Conservation (phyloP, 2,797 vertebrate species). For the Moxostoma hubbsi region DNA sequence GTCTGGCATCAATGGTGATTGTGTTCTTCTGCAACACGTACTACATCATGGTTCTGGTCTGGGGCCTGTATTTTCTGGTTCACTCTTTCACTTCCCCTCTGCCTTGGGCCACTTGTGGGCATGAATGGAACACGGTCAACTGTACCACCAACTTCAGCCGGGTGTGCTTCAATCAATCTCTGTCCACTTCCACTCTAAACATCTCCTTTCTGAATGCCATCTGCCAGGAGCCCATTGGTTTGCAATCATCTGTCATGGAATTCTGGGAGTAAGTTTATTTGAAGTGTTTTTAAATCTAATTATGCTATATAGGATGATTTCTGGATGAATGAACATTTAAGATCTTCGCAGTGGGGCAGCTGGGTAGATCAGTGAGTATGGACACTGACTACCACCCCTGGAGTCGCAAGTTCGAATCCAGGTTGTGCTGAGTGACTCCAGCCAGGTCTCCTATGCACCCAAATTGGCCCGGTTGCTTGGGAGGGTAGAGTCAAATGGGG, state of each 20-base stretch:
- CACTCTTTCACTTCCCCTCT: slow-evolving; percentile 83
- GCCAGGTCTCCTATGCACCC: too few relatives aligned
- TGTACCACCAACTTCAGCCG: slow-evolving; percentile 82
- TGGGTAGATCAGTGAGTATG: too few relatives aligned
- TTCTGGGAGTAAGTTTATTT: slow-evolving; percentile 90
- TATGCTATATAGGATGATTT: too few relatives aligned
- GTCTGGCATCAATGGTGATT: slow-evolving; percentile 86
- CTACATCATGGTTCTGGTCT: slow-evolving; percentile 87
- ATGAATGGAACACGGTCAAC: slow-evolving; percentile 84
- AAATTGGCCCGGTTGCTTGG: too few relatives aligned
- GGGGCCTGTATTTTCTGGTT: slow-evolving; percentile 84
- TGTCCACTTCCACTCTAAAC: slow-evolving; percentile 57
- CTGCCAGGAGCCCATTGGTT: slow-evolving; percentile 75
- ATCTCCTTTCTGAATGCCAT: slow-evolving; percentile 65
- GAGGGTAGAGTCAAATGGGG: too few relatives aligned
- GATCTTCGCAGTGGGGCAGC: too few relatives aligned
- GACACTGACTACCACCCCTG: too few relatives aligned
- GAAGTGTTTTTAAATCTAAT: slow-evolving; percentile 9
- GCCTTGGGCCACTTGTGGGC: slow-evolving; percentile 85
- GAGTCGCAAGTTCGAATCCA: too few relatives aligned
- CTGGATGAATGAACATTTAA: too few relatives aligned
- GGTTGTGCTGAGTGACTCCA: too few relatives aligned
- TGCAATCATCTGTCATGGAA: slow-evolving; percentile 83
- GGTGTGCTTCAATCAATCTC: slow-evolving; percentile 73
- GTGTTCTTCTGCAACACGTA: slow-evolving; percentile 90